Evolutionary conservation across 2,797 vertebrate species (phyloP), one percentile per base, ranked within the genome.

Genomic region (Sus cebifrons): DNA sequence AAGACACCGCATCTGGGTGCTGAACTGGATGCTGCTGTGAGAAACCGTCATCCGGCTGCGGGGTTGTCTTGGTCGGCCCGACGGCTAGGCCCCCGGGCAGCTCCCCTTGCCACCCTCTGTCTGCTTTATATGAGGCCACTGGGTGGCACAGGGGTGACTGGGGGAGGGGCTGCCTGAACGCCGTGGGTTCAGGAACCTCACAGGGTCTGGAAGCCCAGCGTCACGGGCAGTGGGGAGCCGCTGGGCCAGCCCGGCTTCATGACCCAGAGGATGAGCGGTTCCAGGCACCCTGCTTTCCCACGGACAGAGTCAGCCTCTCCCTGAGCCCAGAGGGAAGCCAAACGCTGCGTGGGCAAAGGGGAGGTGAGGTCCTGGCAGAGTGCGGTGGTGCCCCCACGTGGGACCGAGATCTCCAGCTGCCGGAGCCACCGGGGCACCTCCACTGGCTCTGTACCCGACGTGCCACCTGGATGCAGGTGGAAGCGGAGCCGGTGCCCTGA

Each of bases 51-150:
- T 25, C 56, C 0, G 0, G 40, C 40, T 6, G 2, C 1, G 44
- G 14, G 23, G 25, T 32, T 25, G 49, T 10, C 49, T 13, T 7
- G 32, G 49, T 20, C 67, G 21, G n/a, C 10, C n/a, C 21, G 1
- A 49, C 1, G 5, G 20, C 18, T 60, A n/a, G 49, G 4, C 6
- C 18, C 25, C 1, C 0, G 0, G 18, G 25, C 0, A 1, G 32
- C 60, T 81, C 15, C 49, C 32, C 23, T 8, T 40, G 9, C 14
- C 2, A 15, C 44, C 8, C n/a, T 15, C 27, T 40, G 49, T 56
- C 74, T 75, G 83, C 65, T 54, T 25, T 54, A 23, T 14, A 4
- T 5, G 1, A 14, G 81, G 21, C 17, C 60, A 12, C 56, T 10
- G 6, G 68, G 52, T 40, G 29, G 21, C 40, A 3, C 0, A 0